Base-by-base conservation (phyloP, 2,888 invertebrate genomes). In the Oscheius sp. region DNA sequence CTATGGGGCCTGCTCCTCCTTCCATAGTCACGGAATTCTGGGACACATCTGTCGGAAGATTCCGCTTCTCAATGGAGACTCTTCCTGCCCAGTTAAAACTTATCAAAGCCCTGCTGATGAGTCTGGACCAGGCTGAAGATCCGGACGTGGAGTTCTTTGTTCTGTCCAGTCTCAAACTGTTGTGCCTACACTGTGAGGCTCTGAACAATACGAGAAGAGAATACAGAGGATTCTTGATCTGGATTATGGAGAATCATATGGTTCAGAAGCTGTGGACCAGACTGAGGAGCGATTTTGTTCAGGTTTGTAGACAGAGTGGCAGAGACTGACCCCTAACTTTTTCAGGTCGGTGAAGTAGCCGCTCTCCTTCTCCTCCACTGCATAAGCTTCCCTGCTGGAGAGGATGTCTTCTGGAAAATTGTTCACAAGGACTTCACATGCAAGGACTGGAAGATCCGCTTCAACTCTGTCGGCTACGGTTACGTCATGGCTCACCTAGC, bases 401-500 rank as follows among this genome's bases (percentile, higher is more conserved):
- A 95, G 0, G 96, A 97, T 90, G 94, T 96, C 60, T 95, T 99
- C 90, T 98, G 98, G 94, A 93, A 94, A 80, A 93, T 96, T n/a
- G 93, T 99, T 71, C 94, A 97, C 89, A 94, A 95, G 87, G 94
- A 95, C 89, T 99, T 98, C 91, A 95, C 96, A 84, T 93, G 93
- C 89, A 92, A 92, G 9, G 95, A 96, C 90, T 95, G 96, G 94
- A 93, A 94, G 80, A 92, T 93, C 29, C 92, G 99, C 82, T 98
- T 97, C 91, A 93, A 94, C 62, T 96, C 98, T 83, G 97, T 98
- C 51, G 99, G 98, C 91, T 92, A 96, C 81, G 96, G 96, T 50
- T 95, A 95, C 50, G 93, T 96, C 73, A 93, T 99, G 78, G 95
- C 96, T 42, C 92, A 93, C 89, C 96, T 96, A 90, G 94, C 97